These are phyloP conservation scores for Drosophila kohkoa DNA, from an alignment of 1,140 invertebrate species.

Conservation along the genomic window DNA sequence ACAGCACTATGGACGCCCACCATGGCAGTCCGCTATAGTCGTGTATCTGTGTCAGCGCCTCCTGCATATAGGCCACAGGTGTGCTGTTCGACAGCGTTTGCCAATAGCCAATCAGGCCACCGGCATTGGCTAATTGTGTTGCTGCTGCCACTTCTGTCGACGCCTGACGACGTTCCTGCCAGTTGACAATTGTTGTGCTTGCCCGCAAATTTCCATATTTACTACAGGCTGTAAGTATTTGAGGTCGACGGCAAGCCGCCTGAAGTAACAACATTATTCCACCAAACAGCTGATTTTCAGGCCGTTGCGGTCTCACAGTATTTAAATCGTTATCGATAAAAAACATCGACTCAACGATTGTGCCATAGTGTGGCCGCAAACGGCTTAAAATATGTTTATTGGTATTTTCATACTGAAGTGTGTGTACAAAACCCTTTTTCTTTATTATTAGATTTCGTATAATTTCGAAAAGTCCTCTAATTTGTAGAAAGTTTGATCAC, in stretches of 20 bases:
- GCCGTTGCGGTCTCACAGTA: no score
- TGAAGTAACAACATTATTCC: conserved; percentile 43
- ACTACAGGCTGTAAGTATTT: conserved; percentile 2
- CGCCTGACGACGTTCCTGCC: conserved; percentile 46
- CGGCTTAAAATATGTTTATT: no score
- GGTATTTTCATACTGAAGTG: no score
- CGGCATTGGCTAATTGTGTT: conserved; percentile 39
- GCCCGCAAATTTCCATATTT: conserved; percentile 22
- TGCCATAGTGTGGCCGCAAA: no score
- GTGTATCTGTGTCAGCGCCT: conserved; percentile 89
- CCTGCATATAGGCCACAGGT: conserved; percentile 88
- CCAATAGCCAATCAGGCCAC: conserved; percentile 72
- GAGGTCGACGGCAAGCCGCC: conserved; percentile 23
- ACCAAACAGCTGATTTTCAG: conserved; percentile 25
- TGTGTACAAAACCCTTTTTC: no score
- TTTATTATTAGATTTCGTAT: no score
- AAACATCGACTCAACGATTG: no score
- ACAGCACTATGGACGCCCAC: conserved; percentile 91
- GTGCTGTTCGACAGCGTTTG: conserved; percentile 88
- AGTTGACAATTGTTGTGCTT: not conserved
- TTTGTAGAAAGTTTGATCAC: no score
- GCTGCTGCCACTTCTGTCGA: conserved; percentile 60
- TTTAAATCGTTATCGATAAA: no score
- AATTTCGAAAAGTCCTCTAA: no score
- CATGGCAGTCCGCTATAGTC: conserved; percentile 90